Percentiles rank a stretch among this genome's conserved stretches.
phyloP scores from a whole-genome alignment of 2,797 vertebrate genomes.

The Fringilla coelebs region DNA sequence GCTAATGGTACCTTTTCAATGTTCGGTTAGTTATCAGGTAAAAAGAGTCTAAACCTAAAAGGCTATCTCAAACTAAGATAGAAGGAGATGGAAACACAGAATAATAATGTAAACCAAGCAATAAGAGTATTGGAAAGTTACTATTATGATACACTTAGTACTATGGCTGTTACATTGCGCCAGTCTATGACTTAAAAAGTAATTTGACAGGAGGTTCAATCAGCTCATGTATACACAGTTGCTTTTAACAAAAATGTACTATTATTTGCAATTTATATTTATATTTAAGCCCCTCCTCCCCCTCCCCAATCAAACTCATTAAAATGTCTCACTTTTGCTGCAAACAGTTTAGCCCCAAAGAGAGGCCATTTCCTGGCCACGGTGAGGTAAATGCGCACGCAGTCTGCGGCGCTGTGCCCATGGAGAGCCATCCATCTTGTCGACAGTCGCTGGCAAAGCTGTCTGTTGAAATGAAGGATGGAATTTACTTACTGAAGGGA shows the following conservation, averaged over 20 bases:
- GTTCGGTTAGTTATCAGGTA: background rate
- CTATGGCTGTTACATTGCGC: background rate
- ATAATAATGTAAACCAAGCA: background rate
- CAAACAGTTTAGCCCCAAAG: constrained; percentile 93
- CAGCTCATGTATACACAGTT: background rate
- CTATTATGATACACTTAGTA: background rate
- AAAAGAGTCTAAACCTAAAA: background rate
- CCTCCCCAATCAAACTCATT: background rate
- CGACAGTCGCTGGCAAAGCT: constrained; percentile 88
- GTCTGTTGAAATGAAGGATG: constrained; percentile 72
- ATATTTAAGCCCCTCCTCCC: background rate
- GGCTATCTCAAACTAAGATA: background rate
- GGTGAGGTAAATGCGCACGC: constrained; percentile 92
- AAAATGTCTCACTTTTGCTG: constrained; percentile 83
- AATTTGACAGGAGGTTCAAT: background rate
- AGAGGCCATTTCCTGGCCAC: constrained; percentile 95
- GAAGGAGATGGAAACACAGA: background rate
- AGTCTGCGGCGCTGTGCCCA: constrained; percentile 86
- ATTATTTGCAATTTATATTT: background rate
- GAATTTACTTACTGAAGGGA: constrained; percentile 15
- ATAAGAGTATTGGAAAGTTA: background rate
- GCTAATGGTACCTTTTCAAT: background rate
- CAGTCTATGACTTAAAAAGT: background rate
- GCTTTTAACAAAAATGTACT: background rate
- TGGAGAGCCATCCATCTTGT: constrained; percentile 92